Conservation (phyloP, 2,888 invertebrate species). For the Archaeoteleia sp. region DNA sequence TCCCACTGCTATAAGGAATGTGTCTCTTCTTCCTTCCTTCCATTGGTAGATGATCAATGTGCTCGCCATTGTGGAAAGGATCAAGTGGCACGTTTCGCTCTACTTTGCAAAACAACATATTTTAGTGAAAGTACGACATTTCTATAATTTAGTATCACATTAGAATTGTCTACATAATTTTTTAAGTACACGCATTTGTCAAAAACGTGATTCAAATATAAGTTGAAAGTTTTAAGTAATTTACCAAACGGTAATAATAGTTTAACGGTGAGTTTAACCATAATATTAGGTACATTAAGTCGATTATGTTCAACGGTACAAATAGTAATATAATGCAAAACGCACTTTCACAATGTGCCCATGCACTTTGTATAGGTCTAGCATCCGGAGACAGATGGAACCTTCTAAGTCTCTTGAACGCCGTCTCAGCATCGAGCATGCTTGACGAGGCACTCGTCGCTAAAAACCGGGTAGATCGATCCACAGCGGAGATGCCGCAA, state of each 20-base stretch:
- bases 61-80: slow-evolving; percentile 58
- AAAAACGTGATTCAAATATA: too few species aligned
- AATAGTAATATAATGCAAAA: too few species aligned
- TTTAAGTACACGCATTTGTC: too few species aligned
- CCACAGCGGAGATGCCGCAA: slow-evolving; percentile 78
- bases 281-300: too few species aligned
- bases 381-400: slow-evolving; percentile 67
- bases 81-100: slow-evolving; percentile 26
- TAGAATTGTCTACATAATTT: too few species aligned
- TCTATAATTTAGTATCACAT: too few species aligned
- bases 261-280: too few species aligned
- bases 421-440: slow-evolving; percentile 62
- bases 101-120: slow-evolving; percentile 36
- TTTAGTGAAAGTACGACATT: too few species aligned
- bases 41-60: slow-evolving; percentile 68
- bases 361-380: slow-evolving; percentile 62
- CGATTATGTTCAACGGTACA: too few species aligned
- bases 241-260: too few species aligned
- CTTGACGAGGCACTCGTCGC: slow-evolving; percentile 57
- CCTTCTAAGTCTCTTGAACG: slow-evolving; percentile 66
- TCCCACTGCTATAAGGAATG: slow-evolving; percentile 57
- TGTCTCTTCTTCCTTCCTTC: slow-evolving; percentile 54
- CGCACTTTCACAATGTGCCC: slow-evolving; percentile 68
- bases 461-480: slow-evolving; percentile 77
- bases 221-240: too few species aligned